Evolutionary conservation across 2,113 vertebrate species (phyloP).

Genomic region (Nothoprocta perdicaria): DNA sequence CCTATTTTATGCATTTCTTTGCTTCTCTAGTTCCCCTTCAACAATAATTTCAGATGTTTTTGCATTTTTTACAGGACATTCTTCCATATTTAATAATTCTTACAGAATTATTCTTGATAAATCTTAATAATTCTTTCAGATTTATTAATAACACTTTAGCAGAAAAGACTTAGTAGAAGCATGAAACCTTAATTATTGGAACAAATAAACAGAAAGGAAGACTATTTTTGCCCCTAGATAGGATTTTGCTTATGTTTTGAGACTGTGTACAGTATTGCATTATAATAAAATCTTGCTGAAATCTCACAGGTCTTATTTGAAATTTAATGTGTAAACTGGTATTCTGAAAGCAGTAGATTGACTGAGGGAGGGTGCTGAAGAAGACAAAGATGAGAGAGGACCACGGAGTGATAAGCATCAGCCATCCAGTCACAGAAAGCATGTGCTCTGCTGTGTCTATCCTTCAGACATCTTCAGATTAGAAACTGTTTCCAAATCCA

Average conservation of each 20-base stretch:
- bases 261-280: not conserved
- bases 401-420: not conserved
- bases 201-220: not conserved
- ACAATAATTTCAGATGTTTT: not conserved
- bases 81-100: not conserved
- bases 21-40: not conserved
- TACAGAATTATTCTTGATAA: too few relatives aligned
- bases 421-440: not conserved
- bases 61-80: not conserved
- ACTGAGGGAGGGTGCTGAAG: not conserved
- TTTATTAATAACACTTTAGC: not conserved
- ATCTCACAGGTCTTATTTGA: not conserved
- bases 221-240: not conserved
- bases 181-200: not conserved
- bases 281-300: not conserved
- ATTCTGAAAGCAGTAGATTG: not conserved
- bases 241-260: not conserved
- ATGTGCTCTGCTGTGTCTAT: not conserved
- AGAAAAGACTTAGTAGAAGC: not conserved
- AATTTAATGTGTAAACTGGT: not conserved
- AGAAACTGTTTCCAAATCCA: not conserved
- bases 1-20: not conserved
- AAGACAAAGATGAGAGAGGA: not conserved
- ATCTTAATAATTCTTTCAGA: too few relatives aligned
- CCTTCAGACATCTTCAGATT: not conserved